Percentiles rank a stretch among this genome's conserved stretches.
phyloP scores from a whole-genome alignment of 1,140 invertebrate genomes.

The Delia radicum region DNA sequence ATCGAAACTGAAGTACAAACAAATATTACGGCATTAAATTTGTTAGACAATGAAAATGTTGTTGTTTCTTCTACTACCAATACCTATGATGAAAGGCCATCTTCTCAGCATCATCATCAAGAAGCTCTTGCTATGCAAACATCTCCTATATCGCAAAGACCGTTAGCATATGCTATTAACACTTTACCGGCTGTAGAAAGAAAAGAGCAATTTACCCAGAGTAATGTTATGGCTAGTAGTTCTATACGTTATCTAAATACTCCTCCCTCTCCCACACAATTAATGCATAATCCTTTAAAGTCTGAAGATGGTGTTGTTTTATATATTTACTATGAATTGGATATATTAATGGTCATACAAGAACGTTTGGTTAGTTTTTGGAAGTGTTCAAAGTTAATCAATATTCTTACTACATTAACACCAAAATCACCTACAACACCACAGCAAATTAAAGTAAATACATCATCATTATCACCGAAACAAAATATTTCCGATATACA shows the following conservation, averaged over 20 bases:
- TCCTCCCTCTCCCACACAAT: neutral
- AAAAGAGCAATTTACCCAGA: conserved; percentile 25
- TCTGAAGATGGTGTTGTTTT: conserved; percentile 40
- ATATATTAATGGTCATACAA: conserved; percentile 48
- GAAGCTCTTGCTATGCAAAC: neutral
- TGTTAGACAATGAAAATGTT: conserved; percentile 21
- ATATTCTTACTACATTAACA: conserved; percentile 30
- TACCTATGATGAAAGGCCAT: conserved; percentile 22
- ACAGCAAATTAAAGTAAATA: neutral
- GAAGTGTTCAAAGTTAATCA: conserved; percentile 48
- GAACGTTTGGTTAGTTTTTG: conserved; percentile 45
- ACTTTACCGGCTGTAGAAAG: neutral
- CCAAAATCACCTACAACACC: neutral
- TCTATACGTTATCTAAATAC: conserved; percentile 12
- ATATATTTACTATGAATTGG: conserved; percentile 48
- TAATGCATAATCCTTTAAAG: conserved; percentile 41
- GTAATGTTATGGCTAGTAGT: neutral
- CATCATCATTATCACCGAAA: neutral
- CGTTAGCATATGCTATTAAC: neutral
- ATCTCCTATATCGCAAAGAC: neutral
- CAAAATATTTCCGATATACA: neutral
- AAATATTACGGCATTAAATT: neutral
- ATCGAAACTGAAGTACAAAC: neutral
- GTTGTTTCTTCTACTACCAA: conserved; percentile 30
- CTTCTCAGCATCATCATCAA: too few species aligned